phyloP scores from a whole-genome alignment of 2,888 invertebrate species.

The Seira musarum region DNA sequence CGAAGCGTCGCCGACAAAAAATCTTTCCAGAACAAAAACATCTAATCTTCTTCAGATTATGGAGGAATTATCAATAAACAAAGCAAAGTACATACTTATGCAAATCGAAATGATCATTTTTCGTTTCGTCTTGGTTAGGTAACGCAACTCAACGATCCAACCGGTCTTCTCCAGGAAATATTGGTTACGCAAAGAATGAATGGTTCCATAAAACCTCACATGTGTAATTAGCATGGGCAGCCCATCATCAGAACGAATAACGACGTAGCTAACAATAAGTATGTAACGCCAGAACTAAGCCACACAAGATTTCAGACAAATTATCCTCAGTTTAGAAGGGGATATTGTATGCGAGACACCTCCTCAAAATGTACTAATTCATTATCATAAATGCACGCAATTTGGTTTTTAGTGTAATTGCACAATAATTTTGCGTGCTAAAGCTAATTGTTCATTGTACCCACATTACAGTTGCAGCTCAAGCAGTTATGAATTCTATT shows the following conservation, averaged over 20 bases:
- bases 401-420: no score
- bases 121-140: no score
- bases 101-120: not conserved
- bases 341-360: not conserved
- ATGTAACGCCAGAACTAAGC: not conserved
- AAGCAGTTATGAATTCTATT: no score
- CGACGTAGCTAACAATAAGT: no score
- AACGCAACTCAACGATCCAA: not conserved
- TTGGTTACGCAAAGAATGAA: not conserved
- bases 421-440: no score
- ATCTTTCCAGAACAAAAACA: not conserved
- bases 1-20: no score
- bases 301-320: not conserved
- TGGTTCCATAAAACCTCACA: not conserved
- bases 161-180: slow-evolving; percentile 43
- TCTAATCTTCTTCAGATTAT: not conserved
- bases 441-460: no score
- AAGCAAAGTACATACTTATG: not conserved
- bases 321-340: not conserved
- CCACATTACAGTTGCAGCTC: no score
- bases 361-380: no score
- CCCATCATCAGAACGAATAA: no score
- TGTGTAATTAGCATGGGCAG: slow-evolving; percentile 12
- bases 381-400: no score
- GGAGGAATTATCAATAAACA: not conserved